Evolutionary conservation across 1,140 invertebrate species (phyloP).

Genomic region (Pararge aegeria): DNA sequence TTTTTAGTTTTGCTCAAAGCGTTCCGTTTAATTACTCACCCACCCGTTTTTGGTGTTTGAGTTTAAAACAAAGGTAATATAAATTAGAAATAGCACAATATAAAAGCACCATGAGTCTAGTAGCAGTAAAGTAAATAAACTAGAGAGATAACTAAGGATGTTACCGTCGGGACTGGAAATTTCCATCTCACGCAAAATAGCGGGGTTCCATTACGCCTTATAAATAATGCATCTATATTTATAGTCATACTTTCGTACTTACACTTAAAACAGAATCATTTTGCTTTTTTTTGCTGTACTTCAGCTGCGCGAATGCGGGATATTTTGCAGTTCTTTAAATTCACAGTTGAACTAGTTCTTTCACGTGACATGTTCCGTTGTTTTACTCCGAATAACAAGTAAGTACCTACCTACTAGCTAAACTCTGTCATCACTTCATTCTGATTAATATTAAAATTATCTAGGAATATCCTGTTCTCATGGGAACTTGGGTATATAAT

Average conservation of each 20-base stretch:
- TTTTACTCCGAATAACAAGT: no score
- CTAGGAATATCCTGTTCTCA: no score
- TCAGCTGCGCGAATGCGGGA: neutral
- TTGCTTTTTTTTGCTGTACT: neutral
- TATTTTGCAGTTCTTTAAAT: neutral
- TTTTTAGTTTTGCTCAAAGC: neutral
- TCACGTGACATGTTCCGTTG: no score
- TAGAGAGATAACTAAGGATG: slow-evolving; percentile 8
- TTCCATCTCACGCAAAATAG: slow-evolving; percentile 22
- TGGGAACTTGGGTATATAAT: no score
- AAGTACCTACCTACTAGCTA: no score
- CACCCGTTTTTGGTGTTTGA: neutral
- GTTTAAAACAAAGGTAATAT: slow-evolving; percentile 3
- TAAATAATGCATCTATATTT: slow-evolving; percentile 27
- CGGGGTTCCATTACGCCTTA: slow-evolving; percentile 27
- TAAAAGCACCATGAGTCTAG: slow-evolving; percentile 5
- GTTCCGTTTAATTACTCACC: neutral
- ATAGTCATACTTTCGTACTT: neutral
- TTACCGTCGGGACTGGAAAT: slow-evolving; percentile 19
- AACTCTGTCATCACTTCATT: no score
- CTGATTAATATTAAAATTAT: no score
- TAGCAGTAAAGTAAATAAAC: slow-evolving; percentile 17
- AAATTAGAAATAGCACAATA: slow-evolving; percentile 8
- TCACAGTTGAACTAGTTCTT: neutral
- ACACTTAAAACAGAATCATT: neutral